Base-by-base conservation (phyloP, 2,113 vertebrate genomes). In the Mungos mungo region DNA sequence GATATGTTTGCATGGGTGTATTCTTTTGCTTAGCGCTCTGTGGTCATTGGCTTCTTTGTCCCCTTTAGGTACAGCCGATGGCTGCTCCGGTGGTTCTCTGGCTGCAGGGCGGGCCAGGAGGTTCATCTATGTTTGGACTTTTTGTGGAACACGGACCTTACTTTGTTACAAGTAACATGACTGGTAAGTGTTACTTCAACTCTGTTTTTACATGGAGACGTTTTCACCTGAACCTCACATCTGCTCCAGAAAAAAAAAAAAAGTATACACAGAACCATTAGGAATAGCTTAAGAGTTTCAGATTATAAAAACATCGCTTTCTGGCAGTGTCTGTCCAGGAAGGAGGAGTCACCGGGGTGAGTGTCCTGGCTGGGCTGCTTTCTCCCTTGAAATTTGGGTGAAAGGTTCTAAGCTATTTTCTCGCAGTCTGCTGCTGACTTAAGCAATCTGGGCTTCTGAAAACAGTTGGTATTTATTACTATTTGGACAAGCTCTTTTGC, bases 81-180 rank as follows among this genome's bases (percentile, higher is more conserved):
- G 95, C 93, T 0, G 99, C 99, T 2, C 99, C 99, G 0, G 99
- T 99, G 1, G 98, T 99, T 74, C 98, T 99, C 0, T 99, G 99
- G 99, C 98, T 99, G 13, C 99, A 99, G 81, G 99, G 99, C 0
- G 99, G 99, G 2, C 99, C 99, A 0, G 99, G 99, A 29, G 98
- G 99, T 18, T 98, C 99, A 5, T 99, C 99, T 31, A 99, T 99
- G 99, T 99, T 99, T 92, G 99, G 99, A 0, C 98, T 99, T 31
- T 99, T 99, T 97, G 99, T 99, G 95, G 99, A 99, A 96, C 99
- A 99, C 0, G 99, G 99, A 38, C 99, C 99, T 1, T 99, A 99
- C 68, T 90, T 99, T 95, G 99, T 99, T 52, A 98, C 98, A 65
- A 98, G 98, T 81, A 99, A 99, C 97, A 41, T 99, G 97, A 99